Base-by-base conservation (phyloP, 2,797 vertebrate species). In the Brachyalestes nurse region DNA sequence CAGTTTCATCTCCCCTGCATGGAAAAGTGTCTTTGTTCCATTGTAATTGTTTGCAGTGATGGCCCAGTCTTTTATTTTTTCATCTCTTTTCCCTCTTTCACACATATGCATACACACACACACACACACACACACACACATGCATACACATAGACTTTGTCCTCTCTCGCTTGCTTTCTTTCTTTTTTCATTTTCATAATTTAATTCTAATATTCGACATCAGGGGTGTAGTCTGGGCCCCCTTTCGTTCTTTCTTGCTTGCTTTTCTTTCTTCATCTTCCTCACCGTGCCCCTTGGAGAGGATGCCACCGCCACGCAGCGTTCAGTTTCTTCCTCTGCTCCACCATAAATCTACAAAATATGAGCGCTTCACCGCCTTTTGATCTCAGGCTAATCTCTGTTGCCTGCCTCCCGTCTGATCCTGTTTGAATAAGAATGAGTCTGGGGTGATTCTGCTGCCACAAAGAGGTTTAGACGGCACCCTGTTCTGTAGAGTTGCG, bases 341-440 rank as follows among this genome's bases (percentile, higher is more conserved):
- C 86, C 87, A 82, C 86, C 85, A 84, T 86, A 85, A 91, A 92
- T 89, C 92, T 91, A 93, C 92, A 92, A 93, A 93, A 94, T 91
- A 92, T 82, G 80, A 91, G 91, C 83, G 86, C 90, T 90, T 70
- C 90, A 89, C 89, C 86, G 89, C 89, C 91, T 91, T 94, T 94
- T 94, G 92, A 94, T 94, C 93, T 95, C 88, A 82, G 83, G 91
- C 92, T 95, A 93, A 94, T 95, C 93, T 94, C 90, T 90, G 92
- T 92, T 91, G 91, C 92, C 92, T 94, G 91, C 90, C 90, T 94
- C 92, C 92, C 91, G 91, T 93, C 91, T 93, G 92, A 93, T 94
- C 91, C 88, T 89, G 92, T 93, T 92, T 93, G 92, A 94, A 93
- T 94, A 93, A 91, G 90, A 94, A 94, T 93, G 92, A 93, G 91